phyloP scores from a whole-genome alignment of 2,888 invertebrate genomes.

The Caenorhabditis drosophilae region DNA sequence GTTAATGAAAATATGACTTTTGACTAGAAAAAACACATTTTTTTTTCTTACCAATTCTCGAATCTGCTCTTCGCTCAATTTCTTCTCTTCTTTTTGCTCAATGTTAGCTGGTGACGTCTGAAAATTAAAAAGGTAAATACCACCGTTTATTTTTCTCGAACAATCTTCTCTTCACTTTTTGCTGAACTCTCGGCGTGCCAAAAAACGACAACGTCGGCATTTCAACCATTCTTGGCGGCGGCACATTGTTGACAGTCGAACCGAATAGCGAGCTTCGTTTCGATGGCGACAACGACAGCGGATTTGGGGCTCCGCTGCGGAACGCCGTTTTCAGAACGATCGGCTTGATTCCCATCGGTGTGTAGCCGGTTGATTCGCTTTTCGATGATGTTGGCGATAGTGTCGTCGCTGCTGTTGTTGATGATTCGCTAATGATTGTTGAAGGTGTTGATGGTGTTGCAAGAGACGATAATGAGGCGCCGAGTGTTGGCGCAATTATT shows the following conservation, averaged over 20 bases:
- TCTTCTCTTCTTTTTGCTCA: not conserved
- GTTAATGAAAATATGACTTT: not conserved
- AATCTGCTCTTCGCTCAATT: not conserved
- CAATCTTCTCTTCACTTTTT: no score
- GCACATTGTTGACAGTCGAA: conserved; percentile 1
- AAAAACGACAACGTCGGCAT: conserved; percentile 21
- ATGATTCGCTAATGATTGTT: not conserved
- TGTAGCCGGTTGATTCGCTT: conserved; percentile 6
- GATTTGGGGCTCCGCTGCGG: no score
- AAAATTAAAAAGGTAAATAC: no score
- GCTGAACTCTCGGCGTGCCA: no score
- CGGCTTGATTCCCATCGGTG: conserved; percentile 17
- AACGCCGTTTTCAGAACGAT: conserved; percentile 9
- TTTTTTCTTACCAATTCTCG: not conserved
- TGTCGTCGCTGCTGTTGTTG: conserved; percentile 1
- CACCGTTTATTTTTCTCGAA: no score
- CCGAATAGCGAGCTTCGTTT: conserved; percentile 16
- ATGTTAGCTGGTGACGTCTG: not conserved
- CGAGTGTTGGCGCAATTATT: not conserved
- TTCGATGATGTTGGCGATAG: conserved; percentile 2
- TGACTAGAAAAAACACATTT: no score
- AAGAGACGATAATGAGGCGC: conserved; percentile 5
- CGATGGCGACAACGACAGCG: not conserved
- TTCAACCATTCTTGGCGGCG: conserved; percentile 26
- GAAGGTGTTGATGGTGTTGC: no score